Evolutionary conservation across 2,888 invertebrate species (phyloP), one percentile per base, ranked within the genome.

Genomic region (Sarcophaga rosellei): DNA sequence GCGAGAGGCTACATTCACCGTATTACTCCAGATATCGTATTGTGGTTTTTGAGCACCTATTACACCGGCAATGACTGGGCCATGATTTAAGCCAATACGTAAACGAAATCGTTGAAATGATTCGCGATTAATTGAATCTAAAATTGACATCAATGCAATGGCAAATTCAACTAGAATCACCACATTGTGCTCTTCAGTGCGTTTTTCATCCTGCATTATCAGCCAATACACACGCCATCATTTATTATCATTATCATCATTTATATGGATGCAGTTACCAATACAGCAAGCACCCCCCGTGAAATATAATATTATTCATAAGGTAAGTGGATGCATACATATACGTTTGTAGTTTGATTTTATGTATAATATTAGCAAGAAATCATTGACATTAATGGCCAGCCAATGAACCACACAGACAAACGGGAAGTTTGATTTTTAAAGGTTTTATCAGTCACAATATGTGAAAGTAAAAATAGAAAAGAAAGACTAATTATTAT

Each of bases 1-100:
- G 72, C 99, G 94, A 6, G 98, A 98, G 1, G 99, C 99, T 15
- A 99, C 98, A 92, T 99, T 99, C 20, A 99, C 99, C 0, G 99
- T 99, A 93, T 99, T 99, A 17, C 99, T 98, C 99, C 99, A 99
- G 89, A 99, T 99, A 92, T 99, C 99, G 93, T 99, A 99, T 93
- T 99, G 99, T 0, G 99, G 99, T 92, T 99, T 99, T 92, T 99
- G 98, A 0, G 99, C 99, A 0, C 99, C 99, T 35, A 99, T 98
- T 21, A 99, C 99, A 0, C 99, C 99, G 0, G 99, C 99, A 92
- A 99, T 98, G 35, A 99, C 98, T 0, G 93, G 93, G 0, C 93
- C 93, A 86, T 93, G 93, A 90, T 93, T 93, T 80, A 93, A 90
- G 45, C 93, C 99, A 92, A 99, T 97, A 93, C 99, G 95, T 44